Evolutionary conservation across 1,140 invertebrate species (phyloP).

Genomic region (Bombyx mori): DNA sequence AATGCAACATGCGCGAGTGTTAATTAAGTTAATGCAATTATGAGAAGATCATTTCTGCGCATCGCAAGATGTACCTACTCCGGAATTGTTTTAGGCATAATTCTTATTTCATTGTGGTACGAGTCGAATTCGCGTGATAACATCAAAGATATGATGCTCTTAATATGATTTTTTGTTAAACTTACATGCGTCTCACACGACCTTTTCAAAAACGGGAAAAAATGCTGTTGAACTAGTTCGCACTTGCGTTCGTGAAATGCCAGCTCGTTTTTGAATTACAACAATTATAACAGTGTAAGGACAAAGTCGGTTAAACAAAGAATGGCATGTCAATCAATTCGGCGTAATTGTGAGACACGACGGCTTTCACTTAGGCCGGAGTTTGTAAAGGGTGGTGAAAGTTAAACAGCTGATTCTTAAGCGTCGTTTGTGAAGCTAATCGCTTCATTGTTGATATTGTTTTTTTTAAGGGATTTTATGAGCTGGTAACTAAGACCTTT

Average conservation of each 20-base stretch:
- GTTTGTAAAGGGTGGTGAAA: too few species aligned
- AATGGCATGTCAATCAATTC: conserved; percentile 25
- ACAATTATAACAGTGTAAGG: conserved; percentile 25
- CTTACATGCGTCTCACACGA: conserved; percentile 24
- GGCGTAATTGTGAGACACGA: conserved; percentile 1
- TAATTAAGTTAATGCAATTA: conserved; percentile 47
- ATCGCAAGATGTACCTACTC: conserved; percentile 17
- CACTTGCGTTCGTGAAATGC: conserved; percentile 41
- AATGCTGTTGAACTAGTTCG: conserved; percentile 28
- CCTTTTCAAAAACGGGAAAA: conserved; percentile 41
- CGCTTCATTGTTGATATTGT: too few species aligned
- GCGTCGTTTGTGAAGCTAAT: too few species aligned
- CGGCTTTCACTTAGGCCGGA: background rate
- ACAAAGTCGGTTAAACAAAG: conserved; percentile 23
- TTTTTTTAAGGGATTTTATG: too few species aligned
- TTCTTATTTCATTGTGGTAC: background rate
- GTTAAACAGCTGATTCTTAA: too few species aligned
- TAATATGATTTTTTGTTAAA: conserved; percentile 1
- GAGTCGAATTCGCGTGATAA: background rate
- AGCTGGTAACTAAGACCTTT: too few species aligned
- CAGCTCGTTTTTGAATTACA: conserved; percentile 26
- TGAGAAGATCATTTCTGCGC: conserved; percentile 27
- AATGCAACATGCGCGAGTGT: conserved; percentile 32
- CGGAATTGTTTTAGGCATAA: background rate
- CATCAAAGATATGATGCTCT: too few species aligned